Evolutionary conservation across 2,797 vertebrate species (phyloP).

Genomic region (Oreochromis grahami): DNA sequence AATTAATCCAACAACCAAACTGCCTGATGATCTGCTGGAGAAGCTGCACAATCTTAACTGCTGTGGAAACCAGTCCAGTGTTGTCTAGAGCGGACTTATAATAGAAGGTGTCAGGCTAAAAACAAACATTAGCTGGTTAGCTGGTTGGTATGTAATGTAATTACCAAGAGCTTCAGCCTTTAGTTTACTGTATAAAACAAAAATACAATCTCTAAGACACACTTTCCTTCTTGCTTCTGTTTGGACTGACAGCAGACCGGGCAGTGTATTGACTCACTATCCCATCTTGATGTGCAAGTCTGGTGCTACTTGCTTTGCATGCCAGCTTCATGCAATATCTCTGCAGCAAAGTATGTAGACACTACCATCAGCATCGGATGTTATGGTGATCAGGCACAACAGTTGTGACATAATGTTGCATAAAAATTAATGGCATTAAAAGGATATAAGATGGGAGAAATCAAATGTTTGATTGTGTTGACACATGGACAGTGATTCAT

Average conservation of each 20-base stretch:
- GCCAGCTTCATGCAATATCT: neutral
- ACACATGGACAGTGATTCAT: neutral
- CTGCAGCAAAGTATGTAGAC: neutral
- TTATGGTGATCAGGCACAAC: neutral
- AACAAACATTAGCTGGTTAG: neutral
- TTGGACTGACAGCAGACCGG: neutral
- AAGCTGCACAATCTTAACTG: rapidly evolving
- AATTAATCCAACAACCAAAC: neutral
- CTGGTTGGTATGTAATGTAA: neutral
- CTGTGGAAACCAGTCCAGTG: neutral
- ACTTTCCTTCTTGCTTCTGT: neutral
- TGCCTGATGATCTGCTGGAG: neutral
- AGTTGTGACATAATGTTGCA: neutral
- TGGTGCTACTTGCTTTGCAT: neutral
- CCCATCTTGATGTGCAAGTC: neutral
- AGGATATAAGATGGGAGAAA: neutral
- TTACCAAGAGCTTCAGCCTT: neutral
- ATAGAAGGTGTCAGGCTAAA: neutral
- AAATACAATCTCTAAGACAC: neutral
- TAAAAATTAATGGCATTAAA: neutral
- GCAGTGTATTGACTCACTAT: neutral
- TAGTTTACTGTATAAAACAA: neutral
- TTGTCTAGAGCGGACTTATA: neutral
- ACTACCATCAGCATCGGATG: neutral
- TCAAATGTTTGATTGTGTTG: neutral